A percentile compares a stretch with the other conserved stretches of the same genome.
phyloP scores from a whole-genome alignment of 1,140 invertebrate genomes.

The Drosophila azteca region DNA sequence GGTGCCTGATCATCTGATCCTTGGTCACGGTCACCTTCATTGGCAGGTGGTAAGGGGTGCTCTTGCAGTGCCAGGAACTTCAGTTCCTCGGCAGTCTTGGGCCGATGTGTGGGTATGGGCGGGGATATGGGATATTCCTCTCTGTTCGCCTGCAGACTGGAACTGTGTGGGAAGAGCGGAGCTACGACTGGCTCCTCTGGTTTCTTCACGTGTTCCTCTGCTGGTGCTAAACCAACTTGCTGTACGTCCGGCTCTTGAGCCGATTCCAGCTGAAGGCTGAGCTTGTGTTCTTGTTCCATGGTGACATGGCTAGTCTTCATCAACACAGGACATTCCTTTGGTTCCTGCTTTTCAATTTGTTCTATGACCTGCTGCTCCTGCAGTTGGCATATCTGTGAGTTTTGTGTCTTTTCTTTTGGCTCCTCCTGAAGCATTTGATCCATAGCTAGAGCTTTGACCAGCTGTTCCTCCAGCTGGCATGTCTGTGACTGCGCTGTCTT shows the following conservation, averaged over 20 bases:
- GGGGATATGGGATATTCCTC: constrained; percentile 24
- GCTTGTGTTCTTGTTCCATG: no score
- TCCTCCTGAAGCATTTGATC: no score
- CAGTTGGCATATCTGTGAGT: no score
- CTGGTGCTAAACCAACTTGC: not conserved
- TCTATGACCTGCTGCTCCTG: no score
- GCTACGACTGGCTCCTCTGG: not conserved
- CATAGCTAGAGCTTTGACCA: no score
- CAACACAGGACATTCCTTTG: no score
- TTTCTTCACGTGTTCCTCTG: not conserved
- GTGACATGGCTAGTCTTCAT: no score
- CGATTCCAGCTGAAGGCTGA: not conserved
- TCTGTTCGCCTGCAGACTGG: not conserved
- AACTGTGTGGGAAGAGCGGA: not conserved
- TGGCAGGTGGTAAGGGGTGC: constrained; percentile 11
- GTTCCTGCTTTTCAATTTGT: no score
- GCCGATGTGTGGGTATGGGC: constrained; percentile 66
- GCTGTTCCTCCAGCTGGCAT: no score
- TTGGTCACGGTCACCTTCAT: not conserved
- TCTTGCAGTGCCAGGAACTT: constrained; percentile 12
- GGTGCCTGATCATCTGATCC: no score
- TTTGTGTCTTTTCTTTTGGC: no score
- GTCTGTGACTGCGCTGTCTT: no score
- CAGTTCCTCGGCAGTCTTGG: constrained; percentile 50
- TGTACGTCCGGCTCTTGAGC: not conserved